Evolutionary conservation across 2,113 vertebrate genomes (phyloP).

Genomic region (Calidris pygmaea): DNA sequence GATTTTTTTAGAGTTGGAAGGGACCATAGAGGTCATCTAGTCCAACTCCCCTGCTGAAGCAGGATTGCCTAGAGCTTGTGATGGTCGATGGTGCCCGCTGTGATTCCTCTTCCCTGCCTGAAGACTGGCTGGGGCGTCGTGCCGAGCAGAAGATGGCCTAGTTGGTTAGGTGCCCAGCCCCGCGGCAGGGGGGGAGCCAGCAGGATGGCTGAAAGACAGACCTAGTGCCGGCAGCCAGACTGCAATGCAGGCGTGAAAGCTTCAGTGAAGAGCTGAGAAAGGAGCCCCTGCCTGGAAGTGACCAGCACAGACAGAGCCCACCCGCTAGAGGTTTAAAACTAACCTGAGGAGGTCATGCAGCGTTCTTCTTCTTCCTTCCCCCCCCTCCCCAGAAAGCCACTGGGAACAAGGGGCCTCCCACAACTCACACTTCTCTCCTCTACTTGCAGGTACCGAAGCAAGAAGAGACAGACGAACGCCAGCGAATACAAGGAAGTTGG

Average conservation of each 20-base stretch:
- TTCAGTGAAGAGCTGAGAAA: background rate
- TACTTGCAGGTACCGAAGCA: slow-evolving; percentile 42
- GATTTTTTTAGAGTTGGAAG: too few species aligned
- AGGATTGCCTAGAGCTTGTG: too few species aligned
- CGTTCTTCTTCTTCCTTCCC: background rate
- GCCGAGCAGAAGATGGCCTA: background rate
- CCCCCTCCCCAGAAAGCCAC: background rate
- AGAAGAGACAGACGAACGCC: background rate
- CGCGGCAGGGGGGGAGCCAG: background rate
- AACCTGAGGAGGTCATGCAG: background rate
- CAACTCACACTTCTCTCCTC: background rate
- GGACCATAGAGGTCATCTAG: too few species aligned
- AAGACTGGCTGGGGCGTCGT: background rate
- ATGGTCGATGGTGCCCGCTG: background rate
- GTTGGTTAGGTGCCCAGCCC: background rate
- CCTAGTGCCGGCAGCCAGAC: background rate
- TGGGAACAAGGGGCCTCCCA: background rate
- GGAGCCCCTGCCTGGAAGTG: background rate
- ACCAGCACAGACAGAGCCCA: background rate
- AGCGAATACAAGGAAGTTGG: slow-evolving; percentile 55
- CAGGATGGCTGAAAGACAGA: background rate
- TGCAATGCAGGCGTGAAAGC: background rate
- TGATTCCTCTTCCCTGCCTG: background rate
- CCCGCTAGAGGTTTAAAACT: background rate
- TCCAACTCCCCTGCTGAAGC: too few species aligned